These are phyloP conservation scores for Drosophila acutilabella DNA, from an alignment of 2,888 invertebrate genomes.

Conservation along the genomic window DNA sequence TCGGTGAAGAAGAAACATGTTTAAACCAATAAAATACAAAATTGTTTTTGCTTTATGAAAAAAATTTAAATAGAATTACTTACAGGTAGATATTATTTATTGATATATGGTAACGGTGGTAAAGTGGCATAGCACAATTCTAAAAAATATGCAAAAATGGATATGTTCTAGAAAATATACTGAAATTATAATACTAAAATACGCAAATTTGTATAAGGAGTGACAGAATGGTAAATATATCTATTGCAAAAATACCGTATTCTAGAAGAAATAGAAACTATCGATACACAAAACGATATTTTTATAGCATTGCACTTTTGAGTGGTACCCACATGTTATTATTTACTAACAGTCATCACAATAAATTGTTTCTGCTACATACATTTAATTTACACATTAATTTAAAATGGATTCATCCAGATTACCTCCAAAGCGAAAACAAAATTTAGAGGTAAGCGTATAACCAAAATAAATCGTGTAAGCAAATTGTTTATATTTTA, in stretches of 20 bases:
- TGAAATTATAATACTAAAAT: too few species aligned
- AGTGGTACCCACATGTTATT: constrained; percentile 21
- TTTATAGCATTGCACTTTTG: not conserved
- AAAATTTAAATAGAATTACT: too few species aligned
- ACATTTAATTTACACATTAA: not conserved
- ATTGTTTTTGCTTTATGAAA: too few species aligned
- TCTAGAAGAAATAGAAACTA: too few species aligned
- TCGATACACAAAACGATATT: not conserved
- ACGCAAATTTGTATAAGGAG: too few species aligned
- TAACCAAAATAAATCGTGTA: not conserved
- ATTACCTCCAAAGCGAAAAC: constrained; percentile 32
- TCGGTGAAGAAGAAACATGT: not conserved
- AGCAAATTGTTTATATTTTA: not conserved
- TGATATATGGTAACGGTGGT: too few species aligned
- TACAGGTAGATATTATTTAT: too few species aligned
- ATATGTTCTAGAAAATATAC: too few species aligned
- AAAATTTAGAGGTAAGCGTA: constrained; percentile 43
- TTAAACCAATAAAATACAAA: not conserved
- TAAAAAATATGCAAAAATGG: too few species aligned
- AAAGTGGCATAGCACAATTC: too few species aligned
- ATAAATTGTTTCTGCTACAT: not conserved
- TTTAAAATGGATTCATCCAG: constrained; percentile 35
- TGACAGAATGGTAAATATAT: too few species aligned
- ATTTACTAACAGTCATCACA: constrained; percentile 11
- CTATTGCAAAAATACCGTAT: too few species aligned